Base-by-base conservation (phyloP, 2,797 vertebrate genomes). In the Chelon auratus region DNA sequence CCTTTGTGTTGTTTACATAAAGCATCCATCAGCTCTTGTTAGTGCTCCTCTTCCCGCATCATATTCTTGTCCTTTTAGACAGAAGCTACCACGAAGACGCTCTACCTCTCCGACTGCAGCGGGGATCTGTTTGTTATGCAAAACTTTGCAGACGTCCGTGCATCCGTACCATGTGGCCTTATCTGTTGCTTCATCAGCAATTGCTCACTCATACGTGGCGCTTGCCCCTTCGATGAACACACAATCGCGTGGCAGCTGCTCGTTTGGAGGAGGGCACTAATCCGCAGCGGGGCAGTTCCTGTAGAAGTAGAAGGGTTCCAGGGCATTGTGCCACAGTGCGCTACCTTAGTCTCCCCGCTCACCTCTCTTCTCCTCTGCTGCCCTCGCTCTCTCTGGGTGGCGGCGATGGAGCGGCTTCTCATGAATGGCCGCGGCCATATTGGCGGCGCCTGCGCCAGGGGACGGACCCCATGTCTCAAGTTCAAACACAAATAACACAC, bases 351-450 rank as follows among this genome's bases (percentile, higher is more conserved):
- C 22, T 33, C 76, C n/a, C 72, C 61, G 54, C 18, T 54, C 50
- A 43, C 51, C 51, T 62, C 42, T 56, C 30, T 7, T 24, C 62
- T n/a, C 53, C 72, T 64, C 73, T 26, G 54, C 39, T 75, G 54
- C 58, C 65, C 63, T 7, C 26, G n/a, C 68, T 68, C 67, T 50
- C 50, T 42, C 36, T 63, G 72, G 80, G 75, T 62, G 57, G 43
- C 67, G 42, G 62, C 55, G 78, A 80, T 72, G 40, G 64, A 68
- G 58, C 17, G 70, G 54, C 83, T 84, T 72, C 78, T 83, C 74
- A 75, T 83, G 82, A 81, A 82, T 84, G 88, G 74, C 77, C 69
- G 58, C 37, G 18, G 75, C 76, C 84, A 83, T 90, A 80, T 91
- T 91, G 77, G 82, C 72, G 39, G 62, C 60, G 54, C 62, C 43